Evolutionary conservation across 2,797 vertebrate species (phyloP).

Genomic region (Chelon auratus): DNA sequence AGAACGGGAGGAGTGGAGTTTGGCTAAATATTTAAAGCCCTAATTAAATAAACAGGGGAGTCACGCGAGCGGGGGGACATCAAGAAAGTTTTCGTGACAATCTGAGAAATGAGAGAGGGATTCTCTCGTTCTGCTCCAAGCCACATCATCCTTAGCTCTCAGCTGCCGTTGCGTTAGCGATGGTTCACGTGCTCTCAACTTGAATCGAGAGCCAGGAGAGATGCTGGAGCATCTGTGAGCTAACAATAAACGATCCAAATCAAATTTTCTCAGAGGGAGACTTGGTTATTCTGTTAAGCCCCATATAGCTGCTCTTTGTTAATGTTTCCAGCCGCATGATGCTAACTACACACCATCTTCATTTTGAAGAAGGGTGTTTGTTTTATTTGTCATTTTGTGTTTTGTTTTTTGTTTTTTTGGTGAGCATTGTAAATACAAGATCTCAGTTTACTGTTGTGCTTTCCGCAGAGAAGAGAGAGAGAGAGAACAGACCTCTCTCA

Average conservation of each 20-base stretch:
- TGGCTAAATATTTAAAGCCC: constrained; percentile 36
- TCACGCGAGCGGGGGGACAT: background rate
- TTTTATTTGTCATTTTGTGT: constrained; percentile 6
- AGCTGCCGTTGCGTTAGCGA: constrained; percentile 49
- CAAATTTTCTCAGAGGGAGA: background rate
- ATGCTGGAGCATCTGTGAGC: constrained; percentile 38
- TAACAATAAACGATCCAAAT: constrained; percentile 28
- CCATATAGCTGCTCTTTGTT: background rate
- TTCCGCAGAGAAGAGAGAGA: background rate
- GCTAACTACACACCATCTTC: background rate
- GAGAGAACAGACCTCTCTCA: background rate
- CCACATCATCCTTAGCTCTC: constrained; percentile 30
- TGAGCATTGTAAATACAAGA: constrained; percentile 14
- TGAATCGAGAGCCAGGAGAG: constrained; percentile 47
- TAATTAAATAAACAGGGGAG: constrained; percentile 28
- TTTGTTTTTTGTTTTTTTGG: background rate
- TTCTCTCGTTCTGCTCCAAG: constrained; percentile 17
- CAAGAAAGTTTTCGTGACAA: constrained; percentile 4
- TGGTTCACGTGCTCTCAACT: constrained; percentile 45
- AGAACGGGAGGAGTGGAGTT: constrained; percentile 44
- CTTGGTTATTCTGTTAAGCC: constrained; percentile 7
- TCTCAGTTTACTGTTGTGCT: constrained; percentile 1
- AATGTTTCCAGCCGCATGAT: constrained; percentile 1
- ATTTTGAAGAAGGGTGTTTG: background rate
- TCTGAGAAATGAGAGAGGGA: constrained; percentile 1